Percentiles rank a stretch among this genome's conserved stretches.
phyloP scores from a whole-genome alignment of 2,888 invertebrate species.

The Machimus rusticus region DNA sequence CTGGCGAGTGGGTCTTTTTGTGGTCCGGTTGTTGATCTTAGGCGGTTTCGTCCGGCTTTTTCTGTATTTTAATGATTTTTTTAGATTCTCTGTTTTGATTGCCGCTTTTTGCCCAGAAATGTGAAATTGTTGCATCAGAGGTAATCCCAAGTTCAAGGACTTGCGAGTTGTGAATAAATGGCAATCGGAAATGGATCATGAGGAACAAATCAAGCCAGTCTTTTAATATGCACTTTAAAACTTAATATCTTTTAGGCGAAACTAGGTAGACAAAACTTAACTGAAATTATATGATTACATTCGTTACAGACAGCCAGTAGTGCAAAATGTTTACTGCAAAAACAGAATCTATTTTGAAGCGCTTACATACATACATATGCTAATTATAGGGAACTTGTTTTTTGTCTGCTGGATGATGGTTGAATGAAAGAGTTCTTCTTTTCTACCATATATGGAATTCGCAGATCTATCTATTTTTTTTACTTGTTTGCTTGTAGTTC shows the following conservation, averaged over 20 bases:
- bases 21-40: conserved; percentile 26
- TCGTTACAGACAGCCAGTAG: background rate
- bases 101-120: background rate
- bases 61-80: background rate
- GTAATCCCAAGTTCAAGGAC: background rate
- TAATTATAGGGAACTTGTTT: background rate
- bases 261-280: background rate
- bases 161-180: background rate
- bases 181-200: background rate
- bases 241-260: background rate
- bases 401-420: background rate
- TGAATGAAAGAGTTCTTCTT: background rate
- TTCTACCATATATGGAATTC: background rate
- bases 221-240: background rate
- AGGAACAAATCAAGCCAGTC: background rate
- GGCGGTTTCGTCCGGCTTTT: background rate
- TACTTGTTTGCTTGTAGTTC: background rate
- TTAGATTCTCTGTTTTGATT: background rate
- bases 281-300: too few species aligned
- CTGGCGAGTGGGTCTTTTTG: background rate
- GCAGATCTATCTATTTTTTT: background rate
- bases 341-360: background rate
- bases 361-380: background rate
- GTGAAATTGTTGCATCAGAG: background rate
- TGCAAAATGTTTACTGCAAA: background rate